Percentiles rank a stretch among this genome's conserved stretches.
phyloP scores from a whole-genome alignment of 2,113 vertebrate species.

The Zonotrichia leucophrys region DNA sequence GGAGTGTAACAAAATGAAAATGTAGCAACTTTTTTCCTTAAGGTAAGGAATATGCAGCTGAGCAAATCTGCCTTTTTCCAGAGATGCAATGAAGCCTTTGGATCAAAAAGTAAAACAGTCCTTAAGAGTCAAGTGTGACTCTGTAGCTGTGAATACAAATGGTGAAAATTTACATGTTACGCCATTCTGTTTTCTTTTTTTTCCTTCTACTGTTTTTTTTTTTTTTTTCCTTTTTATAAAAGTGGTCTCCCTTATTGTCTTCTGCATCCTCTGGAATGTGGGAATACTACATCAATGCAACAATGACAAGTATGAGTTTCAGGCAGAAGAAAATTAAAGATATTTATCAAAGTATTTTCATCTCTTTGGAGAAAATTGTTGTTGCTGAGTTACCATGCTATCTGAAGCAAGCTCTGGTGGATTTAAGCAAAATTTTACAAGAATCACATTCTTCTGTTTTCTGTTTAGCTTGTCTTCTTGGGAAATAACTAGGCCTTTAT shows the following conservation, averaged over 20 bases:
- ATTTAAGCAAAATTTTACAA: not conserved
- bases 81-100: not conserved
- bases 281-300: not conserved
- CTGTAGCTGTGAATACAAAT: not conserved
- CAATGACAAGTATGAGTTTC: constrained; percentile 3
- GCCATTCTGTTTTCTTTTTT: not conserved
- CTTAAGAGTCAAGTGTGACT: not conserved
- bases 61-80: not conserved
- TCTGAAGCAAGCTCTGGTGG: not conserved
- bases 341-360: constrained; percentile 64
- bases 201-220: not conserved
- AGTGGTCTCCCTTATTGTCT: not conserved
- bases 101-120: not conserved
- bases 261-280: not conserved
- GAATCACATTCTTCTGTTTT: constrained; percentile 8
- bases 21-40: not conserved
- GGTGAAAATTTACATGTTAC: not conserved
- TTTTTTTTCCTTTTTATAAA: not conserved
- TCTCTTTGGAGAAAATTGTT: constrained; percentile 43
- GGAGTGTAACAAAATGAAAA: not conserved
- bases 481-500: not conserved
- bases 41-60: not conserved
- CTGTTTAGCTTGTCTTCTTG: not conserved
- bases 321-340: constrained; percentile 68
- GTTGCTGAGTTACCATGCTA: not conserved